Evolutionary conservation across 2,797 vertebrate species (phyloP).

Genomic region (Amniataba percoides): DNA sequence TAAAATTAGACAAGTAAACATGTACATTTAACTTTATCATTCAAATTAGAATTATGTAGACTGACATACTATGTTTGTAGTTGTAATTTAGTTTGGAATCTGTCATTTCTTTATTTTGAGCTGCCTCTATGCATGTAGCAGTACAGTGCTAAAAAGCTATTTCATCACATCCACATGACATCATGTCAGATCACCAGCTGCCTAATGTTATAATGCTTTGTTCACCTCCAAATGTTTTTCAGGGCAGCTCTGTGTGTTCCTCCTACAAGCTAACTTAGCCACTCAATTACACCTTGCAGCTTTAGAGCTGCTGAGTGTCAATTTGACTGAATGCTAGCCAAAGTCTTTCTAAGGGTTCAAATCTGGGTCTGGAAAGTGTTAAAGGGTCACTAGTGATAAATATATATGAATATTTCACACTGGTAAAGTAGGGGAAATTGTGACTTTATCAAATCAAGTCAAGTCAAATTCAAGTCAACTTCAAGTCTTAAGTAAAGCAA

Average conservation of each 20-base stretch:
- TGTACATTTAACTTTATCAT: conserved; percentile 12
- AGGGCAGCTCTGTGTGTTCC: neutral
- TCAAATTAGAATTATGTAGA: neutral
- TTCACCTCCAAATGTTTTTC: neutral
- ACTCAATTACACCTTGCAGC: no score
- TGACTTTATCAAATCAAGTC: no score
- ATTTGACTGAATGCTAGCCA: neutral
- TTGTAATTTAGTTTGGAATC: neutral
- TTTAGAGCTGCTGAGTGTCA: neutral
- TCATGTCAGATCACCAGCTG: neutral
- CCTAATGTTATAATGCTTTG: neutral
- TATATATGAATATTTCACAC: neutral
- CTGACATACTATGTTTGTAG: neutral
- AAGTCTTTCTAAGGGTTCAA: no score
- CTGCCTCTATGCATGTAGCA: neutral
- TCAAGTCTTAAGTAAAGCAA: neutral
- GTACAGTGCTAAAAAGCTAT: neutral
- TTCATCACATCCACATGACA: neutral
- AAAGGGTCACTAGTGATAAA: neutral
- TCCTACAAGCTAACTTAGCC: neutral
- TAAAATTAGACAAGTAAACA: neutral
- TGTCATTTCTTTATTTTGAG: neutral
- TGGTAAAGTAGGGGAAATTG: neutral
- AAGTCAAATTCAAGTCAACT: no score
- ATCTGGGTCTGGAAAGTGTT: neutral